phyloP scores from a whole-genome alignment of 2,797 vertebrate genomes.

The Melanotaenia boesemani region DNA sequence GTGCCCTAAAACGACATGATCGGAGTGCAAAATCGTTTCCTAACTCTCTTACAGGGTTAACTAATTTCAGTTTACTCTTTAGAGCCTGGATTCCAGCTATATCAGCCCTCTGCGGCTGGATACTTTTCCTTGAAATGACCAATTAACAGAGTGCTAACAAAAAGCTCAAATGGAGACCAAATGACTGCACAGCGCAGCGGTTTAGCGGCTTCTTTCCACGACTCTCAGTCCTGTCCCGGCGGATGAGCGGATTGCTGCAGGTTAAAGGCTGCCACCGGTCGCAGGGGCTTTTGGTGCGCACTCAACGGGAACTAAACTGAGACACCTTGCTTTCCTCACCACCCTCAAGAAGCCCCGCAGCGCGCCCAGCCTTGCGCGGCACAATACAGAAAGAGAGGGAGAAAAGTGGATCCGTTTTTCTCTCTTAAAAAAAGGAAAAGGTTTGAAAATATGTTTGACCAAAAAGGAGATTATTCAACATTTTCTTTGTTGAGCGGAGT shows the following conservation, averaged over 20 bases:
- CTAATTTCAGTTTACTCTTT: neutral
- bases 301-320: conserved; percentile 61
- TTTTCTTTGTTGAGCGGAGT: conserved; percentile 40
- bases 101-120: neutral
- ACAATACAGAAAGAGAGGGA: neutral
- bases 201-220: conserved; percentile 44
- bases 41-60: neutral
- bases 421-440: conserved; percentile 22
- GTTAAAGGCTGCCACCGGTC: conserved; percentile 32
- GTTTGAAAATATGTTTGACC: conserved; percentile 26
- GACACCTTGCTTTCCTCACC: conserved; percentile 32
- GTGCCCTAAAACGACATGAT: conserved; percentile 15
- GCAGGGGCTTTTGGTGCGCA: conserved; percentile 40
- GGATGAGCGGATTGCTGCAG: conserved; percentile 51
- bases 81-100: neutral
- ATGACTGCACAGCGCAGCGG: conserved; percentile 56
- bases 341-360: conserved; percentile 36
- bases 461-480: conserved; percentile 62
- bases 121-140: conserved; percentile 21
- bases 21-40: conserved; percentile 17
- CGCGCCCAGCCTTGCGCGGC: conserved; percentile 21
- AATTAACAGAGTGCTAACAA: conserved; percentile 35
- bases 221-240: conserved; percentile 23
- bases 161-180: conserved; percentile 56
- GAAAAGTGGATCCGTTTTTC: conserved; percentile 67